Base-by-base conservation (phyloP, 23 tunicate species). In the Halocynthia aurantium region DNA sequence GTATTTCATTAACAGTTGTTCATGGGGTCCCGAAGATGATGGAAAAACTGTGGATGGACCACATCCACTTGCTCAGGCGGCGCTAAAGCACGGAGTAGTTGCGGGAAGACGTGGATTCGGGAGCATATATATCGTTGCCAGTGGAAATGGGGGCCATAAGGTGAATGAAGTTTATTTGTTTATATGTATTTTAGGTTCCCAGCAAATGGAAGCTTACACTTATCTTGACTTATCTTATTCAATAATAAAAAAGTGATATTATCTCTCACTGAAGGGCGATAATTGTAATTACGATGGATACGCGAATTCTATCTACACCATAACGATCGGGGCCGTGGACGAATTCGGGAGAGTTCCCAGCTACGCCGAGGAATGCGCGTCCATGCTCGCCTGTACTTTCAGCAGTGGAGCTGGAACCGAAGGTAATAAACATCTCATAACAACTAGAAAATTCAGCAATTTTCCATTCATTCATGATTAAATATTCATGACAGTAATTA, bases 1-100 rank as follows among this genome's bases (percentile, higher is more conserved):
- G 5, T 67, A 67, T 50, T 13, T 2, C 12, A 15, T 51, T 52
- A 54, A 1, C 57, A 88, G 96, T 60, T 95, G 99, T 73, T 95
- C 99, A 8, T 95, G 99, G 99, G 99, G 99, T 22, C 99, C 99
- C 2, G 99, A 95, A 81, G 99, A 95, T 88, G 99, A 95, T 58
- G 99, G 96, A 11, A 88, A 95, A 74, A 95, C 99, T 6, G 87
- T 95, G 52, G 99, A 95, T 79, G 99, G 99, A 49, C 99, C 99
- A 6, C 89, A 95, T 77, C 71, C 72, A 49, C 82, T 95, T 10
- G 99, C 99, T 0, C 82, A 81, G 61, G 82, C 86, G 54, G 99
- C 99, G 22, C 67, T 95, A 68, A 77, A 84, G 63, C 99, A 95
- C 82, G 99, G 99, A n/a, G 81, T 95, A 57, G 53, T 85, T 50